Conservation (phyloP, 2,797 vertebrate genomes). For the Ibycter americanus region DNA sequence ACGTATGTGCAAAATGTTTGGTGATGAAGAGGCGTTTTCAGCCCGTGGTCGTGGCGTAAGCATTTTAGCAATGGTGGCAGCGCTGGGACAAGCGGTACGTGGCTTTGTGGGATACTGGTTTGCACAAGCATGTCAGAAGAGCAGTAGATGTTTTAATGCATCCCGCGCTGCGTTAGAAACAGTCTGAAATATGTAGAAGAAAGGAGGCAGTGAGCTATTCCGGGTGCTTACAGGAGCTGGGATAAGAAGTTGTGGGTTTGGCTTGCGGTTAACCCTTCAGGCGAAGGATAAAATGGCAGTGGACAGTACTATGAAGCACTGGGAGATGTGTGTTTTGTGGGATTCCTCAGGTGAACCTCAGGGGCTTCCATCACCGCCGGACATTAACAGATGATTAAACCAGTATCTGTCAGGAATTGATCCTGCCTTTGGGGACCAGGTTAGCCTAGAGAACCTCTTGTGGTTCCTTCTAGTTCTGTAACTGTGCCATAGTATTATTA, state of each 20-base stretch:
- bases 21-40: background rate
- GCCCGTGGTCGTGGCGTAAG: background rate
- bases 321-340: background rate
- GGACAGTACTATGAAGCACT: background rate
- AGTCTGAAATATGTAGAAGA: background rate
- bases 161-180: background rate
- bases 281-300: background rate
- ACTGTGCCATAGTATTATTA: background rate
- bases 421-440: background rate
- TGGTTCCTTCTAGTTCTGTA: background rate
- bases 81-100: background rate
- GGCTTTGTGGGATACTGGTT: background rate
- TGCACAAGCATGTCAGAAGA: background rate
- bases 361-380: background rate
- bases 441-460: background rate
- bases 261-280: background rate
- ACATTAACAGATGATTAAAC: background rate
- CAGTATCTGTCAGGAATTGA: background rate
- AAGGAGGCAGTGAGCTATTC: background rate
- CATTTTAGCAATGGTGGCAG: background rate
- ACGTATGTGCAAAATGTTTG: rapidly evolving
- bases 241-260: background rate
- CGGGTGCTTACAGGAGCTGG: background rate
- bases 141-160: background rate
- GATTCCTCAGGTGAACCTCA: background rate